Conservation (phyloP, 2,888 invertebrate genomes). For the Nymphalis c-album region DNA sequence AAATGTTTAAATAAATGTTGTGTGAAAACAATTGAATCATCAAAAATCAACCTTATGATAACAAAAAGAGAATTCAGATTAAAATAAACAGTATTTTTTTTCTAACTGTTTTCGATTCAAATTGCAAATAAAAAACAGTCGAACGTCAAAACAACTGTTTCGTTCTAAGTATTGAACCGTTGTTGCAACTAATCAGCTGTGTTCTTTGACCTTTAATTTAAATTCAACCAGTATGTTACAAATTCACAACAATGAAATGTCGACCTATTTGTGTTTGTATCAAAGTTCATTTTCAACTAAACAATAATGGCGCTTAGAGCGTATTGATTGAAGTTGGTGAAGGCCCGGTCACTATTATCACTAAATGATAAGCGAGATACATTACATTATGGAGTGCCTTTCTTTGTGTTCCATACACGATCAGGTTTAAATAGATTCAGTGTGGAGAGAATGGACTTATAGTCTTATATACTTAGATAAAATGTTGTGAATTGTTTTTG, state of each 20-base stretch:
- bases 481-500: too few relatives aligned
- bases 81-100: too few relatives aligned
- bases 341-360: conserved; percentile 70
- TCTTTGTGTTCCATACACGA: conserved; percentile 57
- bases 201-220: conserved; percentile 72
- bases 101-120: not conserved
- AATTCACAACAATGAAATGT: conserved; percentile 34
- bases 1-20: too few relatives aligned
- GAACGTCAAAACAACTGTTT: conserved; percentile 31
- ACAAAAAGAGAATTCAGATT: too few relatives aligned
- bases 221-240: conserved; percentile 43
- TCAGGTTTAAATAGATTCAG: conserved; percentile 32
- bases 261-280: conserved; percentile 27
- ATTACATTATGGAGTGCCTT: conserved; percentile 72
- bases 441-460: too few relatives aligned
- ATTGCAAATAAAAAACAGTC: not conserved
- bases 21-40: too few relatives aligned
- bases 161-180: conserved; percentile 53
- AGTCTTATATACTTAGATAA: too few relatives aligned
- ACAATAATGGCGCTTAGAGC: conserved; percentile 43
- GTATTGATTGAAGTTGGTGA: conserved; percentile 44
- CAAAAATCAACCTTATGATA: too few relatives aligned
- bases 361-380: conserved; percentile 66
- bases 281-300: conserved; percentile 46
- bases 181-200: conserved; percentile 63